Evolutionary conservation across 2,113 vertebrate genomes (phyloP).

Genomic region (Planiliza haematocheilus): DNA sequence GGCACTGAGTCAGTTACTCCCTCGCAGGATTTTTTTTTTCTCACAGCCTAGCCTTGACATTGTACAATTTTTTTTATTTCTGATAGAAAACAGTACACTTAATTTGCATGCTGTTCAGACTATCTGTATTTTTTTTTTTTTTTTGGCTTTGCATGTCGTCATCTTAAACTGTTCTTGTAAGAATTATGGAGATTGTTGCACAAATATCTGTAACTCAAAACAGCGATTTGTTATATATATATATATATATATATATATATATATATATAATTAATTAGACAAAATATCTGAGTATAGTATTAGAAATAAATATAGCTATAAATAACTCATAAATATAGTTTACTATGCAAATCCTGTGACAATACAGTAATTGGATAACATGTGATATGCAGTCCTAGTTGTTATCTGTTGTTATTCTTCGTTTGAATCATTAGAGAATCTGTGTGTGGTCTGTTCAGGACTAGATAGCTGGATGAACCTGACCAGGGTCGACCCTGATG

Average conservation of each 20-base stretch:
- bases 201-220: too few relatives aligned
- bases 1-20: slow-evolving; percentile 70
- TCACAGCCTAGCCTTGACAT: slow-evolving; percentile 35
- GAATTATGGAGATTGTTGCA: background rate
- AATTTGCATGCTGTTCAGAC: background rate
- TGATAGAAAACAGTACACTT: background rate
- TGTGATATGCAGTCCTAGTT: background rate
- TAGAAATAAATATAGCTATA: too few relatives aligned
- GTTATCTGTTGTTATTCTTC: background rate
- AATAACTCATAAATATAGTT: too few relatives aligned
- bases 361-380: background rate
- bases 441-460: slow-evolving; percentile 74
- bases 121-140: background rate
- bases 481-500: slow-evolving; percentile 85
- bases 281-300: too few relatives aligned
- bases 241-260: too few relatives aligned
- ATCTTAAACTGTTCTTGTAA: background rate
- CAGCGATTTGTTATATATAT: too few relatives aligned
- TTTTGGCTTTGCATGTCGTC: background rate
- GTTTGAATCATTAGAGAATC: background rate
- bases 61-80: slow-evolving; percentile 2
- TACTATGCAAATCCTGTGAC: too few relatives aligned
- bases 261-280: too few relatives aligned
- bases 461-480: slow-evolving; percentile 91
- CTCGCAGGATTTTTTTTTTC: slow-evolving; percentile 47